Evolutionary conservation across 2,113 vertebrate genomes (phyloP).

Genomic region (Centropristis striata): DNA sequence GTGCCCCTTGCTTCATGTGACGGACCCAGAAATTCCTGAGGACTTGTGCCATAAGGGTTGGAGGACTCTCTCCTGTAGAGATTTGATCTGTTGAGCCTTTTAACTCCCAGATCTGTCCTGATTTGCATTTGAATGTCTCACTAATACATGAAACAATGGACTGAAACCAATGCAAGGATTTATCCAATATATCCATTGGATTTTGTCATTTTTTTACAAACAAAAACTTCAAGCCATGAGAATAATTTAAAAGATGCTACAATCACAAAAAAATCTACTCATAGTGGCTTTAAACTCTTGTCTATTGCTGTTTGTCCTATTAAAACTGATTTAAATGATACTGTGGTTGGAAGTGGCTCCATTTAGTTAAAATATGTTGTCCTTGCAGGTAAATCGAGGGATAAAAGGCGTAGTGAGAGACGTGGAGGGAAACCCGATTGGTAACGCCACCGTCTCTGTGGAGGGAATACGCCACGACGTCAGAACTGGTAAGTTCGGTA

Average conservation of each 20-base stretch:
- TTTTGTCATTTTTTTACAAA: background rate
- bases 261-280: background rate
- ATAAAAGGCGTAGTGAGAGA: constrained; percentile 94
- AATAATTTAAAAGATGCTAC: background rate
- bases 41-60: too few relatives aligned
- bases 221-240: too few relatives aligned
- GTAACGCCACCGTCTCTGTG: constrained; percentile 92
- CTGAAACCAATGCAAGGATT: too few relatives aligned
- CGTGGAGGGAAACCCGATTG: constrained; percentile 90
- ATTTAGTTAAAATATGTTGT: background rate
- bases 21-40: too few relatives aligned
- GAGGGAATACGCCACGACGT: constrained; percentile 93
- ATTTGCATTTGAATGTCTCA: too few relatives aligned
- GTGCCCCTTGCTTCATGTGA: too few relatives aligned
- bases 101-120: too few relatives aligned
- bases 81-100: too few relatives aligned
- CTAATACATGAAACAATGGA: too few relatives aligned
- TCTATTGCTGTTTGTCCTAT: background rate
- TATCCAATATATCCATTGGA: too few relatives aligned
- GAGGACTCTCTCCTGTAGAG: too few relatives aligned
- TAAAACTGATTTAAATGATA: background rate
- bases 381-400: constrained; percentile 91
- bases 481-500: constrained; percentile 87
- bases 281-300: too few relatives aligned
- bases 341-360: background rate